Conservation (phyloP, 2,797 vertebrate species). For the Spondyliosoma cantharus region DNA sequence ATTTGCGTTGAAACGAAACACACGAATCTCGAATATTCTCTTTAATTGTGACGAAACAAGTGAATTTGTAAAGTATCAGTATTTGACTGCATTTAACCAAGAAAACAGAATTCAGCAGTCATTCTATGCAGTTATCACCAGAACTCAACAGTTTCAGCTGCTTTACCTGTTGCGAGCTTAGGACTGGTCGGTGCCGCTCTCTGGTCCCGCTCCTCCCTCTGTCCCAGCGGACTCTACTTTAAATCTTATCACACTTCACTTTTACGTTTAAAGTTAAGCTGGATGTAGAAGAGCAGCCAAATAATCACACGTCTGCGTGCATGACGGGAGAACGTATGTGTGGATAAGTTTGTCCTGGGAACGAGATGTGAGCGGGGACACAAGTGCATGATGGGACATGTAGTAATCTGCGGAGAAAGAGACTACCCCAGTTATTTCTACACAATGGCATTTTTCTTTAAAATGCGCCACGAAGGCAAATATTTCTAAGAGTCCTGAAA, state of each 20-base stretch:
- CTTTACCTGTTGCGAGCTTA: background rate
- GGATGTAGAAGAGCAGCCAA: no score
- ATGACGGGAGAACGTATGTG: no score
- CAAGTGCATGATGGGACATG: constrained; percentile 57
- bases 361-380: background rate
- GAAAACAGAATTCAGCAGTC: background rate
- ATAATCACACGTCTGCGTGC: background rate
- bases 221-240: background rate
- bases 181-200: no score
- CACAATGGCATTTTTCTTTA: background rate
- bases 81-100: no score
- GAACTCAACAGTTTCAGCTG: fast-evolving
- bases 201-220: no score
- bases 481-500: background rate
- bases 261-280: no score
- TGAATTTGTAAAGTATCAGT: fast-evolving
- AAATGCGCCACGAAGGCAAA: background rate
- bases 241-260: background rate
- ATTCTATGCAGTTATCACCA: background rate
- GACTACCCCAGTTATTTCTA: background rate
- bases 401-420: constrained; percentile 24
- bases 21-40: background rate
- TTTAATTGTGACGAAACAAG: background rate
- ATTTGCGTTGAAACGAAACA: background rate
- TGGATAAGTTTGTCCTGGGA: no score